phyloP scores from a whole-genome alignment of 2,113 vertebrate species.

The Halcyon malimbica region DNA sequence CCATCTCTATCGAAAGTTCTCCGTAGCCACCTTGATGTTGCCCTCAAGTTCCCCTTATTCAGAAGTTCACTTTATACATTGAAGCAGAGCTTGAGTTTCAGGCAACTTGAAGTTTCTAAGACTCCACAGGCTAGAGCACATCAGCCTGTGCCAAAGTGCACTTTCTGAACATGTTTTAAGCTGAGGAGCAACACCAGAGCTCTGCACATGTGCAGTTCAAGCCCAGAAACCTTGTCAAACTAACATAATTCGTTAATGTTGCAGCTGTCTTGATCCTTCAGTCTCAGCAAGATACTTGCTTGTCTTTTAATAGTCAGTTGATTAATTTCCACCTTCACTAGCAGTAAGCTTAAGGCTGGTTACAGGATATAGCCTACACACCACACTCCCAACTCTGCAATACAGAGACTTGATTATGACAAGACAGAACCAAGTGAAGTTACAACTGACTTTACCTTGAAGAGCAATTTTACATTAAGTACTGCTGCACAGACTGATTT shows the following conservation, averaged over 20 bases:
- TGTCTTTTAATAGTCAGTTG: neutral
- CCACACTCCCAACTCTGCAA: neutral
- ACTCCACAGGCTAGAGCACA: fast-evolving
- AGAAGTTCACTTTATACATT: neutral
- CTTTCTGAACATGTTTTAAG: neutral
- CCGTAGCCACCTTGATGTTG: neutral
- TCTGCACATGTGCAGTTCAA: neutral
- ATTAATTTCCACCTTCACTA: neutral
- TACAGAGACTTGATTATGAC: neutral
- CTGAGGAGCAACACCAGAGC: neutral
- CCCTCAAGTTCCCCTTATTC: neutral
- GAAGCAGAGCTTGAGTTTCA: neutral
- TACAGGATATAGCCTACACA: no score
- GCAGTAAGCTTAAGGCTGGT: neutral
- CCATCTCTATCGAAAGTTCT: neutral
- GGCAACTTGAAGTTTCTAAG: neutral
- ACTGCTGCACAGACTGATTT: neutral
- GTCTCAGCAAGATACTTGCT: neutral
- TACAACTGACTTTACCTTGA: neutral
- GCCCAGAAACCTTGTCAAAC: neutral
- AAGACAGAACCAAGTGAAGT: neutral
- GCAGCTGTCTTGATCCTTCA: neutral
- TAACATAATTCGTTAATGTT: neutral
- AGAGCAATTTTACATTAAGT: neutral
- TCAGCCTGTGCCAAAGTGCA: neutral